These are phyloP conservation scores for Tenthredo amoena DNA, from an alignment of 2,888 invertebrate genomes.

Conservation along the genomic window DNA sequence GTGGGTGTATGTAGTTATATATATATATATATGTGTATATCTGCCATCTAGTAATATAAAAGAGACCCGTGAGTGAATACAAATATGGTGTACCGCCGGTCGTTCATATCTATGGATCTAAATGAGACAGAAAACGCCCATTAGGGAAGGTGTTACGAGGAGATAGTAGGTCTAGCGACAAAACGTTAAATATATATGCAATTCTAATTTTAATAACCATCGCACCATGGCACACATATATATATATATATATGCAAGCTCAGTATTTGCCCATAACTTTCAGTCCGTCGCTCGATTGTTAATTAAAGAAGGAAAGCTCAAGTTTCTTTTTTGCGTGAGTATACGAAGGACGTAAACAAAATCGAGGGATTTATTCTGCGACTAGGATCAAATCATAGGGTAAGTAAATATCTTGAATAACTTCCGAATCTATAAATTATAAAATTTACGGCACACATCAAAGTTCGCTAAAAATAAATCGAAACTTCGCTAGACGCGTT, in stretches of 20 bases:
- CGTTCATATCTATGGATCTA: conserved; percentile 48
- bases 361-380: too few species aligned
- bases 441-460: neutral
- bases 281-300: neutral
- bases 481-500: neutral
- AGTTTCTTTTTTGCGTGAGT: neutral
- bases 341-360: too few species aligned
- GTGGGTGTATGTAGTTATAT: neutral
- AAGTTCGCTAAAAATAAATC: conserved; percentile 11
- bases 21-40: neutral
- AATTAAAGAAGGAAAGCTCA: neutral
- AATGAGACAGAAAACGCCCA: conserved; percentile 50
- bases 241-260: conserved; percentile 35
- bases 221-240: neutral
- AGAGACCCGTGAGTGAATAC: conserved; percentile 32
- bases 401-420: neutral
- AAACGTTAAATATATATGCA: conserved; percentile 38
- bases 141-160: conserved; percentile 51
- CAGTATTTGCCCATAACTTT: conserved; percentile 1
- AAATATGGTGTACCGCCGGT: conserved; percentile 32
- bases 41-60: conserved; percentile 35
- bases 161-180: conserved; percentile 43
- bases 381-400: too few species aligned
- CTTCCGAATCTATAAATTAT: neutral
- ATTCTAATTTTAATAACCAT: conserved; percentile 40